phyloP scores from a whole-genome alignment of 2,113 vertebrate species.

The Pelmatolapia mariae region DNA sequence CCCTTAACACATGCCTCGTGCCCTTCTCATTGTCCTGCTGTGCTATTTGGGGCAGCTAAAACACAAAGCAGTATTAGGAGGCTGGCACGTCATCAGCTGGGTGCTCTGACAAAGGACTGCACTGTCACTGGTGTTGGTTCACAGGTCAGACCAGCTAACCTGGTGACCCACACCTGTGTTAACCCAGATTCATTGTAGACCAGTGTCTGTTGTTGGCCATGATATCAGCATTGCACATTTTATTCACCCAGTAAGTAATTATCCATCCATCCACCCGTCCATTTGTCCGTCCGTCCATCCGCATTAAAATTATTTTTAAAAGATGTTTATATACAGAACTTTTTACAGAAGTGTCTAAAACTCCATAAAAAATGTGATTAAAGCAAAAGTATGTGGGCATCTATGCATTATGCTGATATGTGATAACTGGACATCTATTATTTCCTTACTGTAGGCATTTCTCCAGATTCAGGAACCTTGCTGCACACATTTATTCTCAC shows the following conservation, averaged over 20 bases:
- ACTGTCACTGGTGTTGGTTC: neutral
- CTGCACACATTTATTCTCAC: neutral
- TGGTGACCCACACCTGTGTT: neutral
- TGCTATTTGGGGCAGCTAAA: conserved; percentile 12
- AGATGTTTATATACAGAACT: rapidly evolving
- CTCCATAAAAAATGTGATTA: neutral
- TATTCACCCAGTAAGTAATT: neutral
- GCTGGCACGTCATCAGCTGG: neutral
- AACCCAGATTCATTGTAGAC: neutral
- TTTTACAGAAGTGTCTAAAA: neutral
- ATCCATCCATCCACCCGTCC: neutral
- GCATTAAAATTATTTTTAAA: neutral
- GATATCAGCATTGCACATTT: neutral
- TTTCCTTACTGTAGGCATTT: neutral
- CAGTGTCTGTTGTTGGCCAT: neutral
- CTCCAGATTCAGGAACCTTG: neutral
- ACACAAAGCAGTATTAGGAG: neutral
- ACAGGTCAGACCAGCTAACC: neutral
- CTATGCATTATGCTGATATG: rapidly evolving
- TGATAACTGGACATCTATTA: neutral
- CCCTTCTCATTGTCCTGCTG: conserved; percentile 4
- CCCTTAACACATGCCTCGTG: neutral
- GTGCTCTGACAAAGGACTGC: neutral
- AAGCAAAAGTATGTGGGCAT: neutral
- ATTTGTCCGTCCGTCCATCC: rapidly evolving